Base-by-base conservation (phyloP, 2,113 vertebrate genomes). In the Leucopternis melanops region DNA sequence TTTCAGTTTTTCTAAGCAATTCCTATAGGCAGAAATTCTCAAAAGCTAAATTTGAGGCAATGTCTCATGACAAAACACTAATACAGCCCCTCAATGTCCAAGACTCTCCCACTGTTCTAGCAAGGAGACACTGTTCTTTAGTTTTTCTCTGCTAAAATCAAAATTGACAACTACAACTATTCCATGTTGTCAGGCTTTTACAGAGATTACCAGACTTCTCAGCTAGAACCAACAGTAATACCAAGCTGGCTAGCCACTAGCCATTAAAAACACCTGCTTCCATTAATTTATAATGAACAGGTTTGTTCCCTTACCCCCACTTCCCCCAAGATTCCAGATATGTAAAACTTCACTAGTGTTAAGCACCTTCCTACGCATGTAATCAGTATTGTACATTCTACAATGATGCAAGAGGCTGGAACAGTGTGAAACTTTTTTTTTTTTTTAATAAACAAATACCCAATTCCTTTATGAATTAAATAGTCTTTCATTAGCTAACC, bases 401-500 rank as follows among this genome's bases (percentile, higher is more conserved):
- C n/a, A 74, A 47, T 9, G 38, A 71, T 42, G 21, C 40, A 59
- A 85, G 52, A 14, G 27, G 58, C 54, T 94, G 52, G 32, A 96
- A 85, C 23, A 31, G 25, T 26, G 10, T 27, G 75, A 62, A 75
- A 25, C 42, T 49, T 50, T 26, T 38, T 58, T 65, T 50, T 57
- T 54, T 58, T 54, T 58, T 50, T 59, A 71, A 70, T 58, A 58
- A 75, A 81, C 27, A 94, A 91, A 90, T 31, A 62, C 6, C 8
- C 59, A 74, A 61, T 88, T 70, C 47, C 52, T 65, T 50, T 65
- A 52, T 40, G 11, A 40, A 27, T 45, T 94, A 80, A 79, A 89
- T 67, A 94, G 59, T 75, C 63, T 95, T 93, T 86, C 63, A 87
- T 94, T 96, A 86, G 77, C 62, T 92, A 90, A 86, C 81, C 81